Evolutionary conservation across 2,797 vertebrate species (phyloP).

Genomic region (Halcyon smyrnensis): DNA sequence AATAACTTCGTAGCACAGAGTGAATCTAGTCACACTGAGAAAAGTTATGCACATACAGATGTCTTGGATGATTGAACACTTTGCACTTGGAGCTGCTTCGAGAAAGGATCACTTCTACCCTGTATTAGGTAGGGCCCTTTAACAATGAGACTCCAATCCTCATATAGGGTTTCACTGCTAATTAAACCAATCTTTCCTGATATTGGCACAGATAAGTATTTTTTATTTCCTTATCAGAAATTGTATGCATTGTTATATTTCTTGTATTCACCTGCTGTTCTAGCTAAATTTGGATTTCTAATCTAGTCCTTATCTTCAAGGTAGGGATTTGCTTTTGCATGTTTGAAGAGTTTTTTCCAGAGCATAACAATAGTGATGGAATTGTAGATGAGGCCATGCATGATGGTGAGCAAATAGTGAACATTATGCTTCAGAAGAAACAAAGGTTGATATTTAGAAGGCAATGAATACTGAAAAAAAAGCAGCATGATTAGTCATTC

Average conservation of each 20-base stretch:
- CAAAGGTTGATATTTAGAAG: background rate
- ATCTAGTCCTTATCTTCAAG: background rate
- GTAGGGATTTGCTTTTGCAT: background rate
- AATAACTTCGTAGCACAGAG: background rate
- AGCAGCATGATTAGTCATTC: background rate
- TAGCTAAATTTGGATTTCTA: background rate
- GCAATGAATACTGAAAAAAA: background rate
- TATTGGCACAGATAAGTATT: rapidly evolving
- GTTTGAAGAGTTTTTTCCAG: background rate
- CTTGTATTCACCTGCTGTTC: background rate
- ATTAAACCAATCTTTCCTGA: background rate
- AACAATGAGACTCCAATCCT: background rate
- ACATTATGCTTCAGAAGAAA: background rate
- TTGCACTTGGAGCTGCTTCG: background rate
- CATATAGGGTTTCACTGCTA: background rate
- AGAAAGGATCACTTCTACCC: rapidly evolving
- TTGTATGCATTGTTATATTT: background rate
- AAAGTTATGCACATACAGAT: background rate
- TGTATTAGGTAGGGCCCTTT: background rate
- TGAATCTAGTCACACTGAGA: background rate
- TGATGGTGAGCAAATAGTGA: background rate
- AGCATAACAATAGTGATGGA: background rate
- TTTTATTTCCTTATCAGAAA: background rate
- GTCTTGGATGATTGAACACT: background rate
- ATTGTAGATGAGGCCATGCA: background rate